Conservation (phyloP, 2,113 vertebrate genomes). For the Clupea harengus region DNA sequence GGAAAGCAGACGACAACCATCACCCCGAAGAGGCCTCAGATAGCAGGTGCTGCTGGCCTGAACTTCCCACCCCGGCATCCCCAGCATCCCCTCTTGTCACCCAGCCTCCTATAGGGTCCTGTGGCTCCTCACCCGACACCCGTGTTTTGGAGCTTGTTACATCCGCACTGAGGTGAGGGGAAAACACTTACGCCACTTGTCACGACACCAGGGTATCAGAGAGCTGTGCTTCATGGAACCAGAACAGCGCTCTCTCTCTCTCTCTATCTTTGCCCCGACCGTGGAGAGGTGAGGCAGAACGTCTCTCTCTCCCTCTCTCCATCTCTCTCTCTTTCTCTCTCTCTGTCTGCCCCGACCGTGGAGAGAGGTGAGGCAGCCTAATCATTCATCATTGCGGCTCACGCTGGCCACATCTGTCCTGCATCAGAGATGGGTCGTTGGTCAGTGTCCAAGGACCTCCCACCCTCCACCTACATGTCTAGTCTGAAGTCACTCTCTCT, state of each 20-base stretch:
- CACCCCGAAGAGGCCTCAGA: constrained; percentile 42
- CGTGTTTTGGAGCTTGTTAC: constrained; percentile 47
- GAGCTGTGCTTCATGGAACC: constrained; percentile 5
- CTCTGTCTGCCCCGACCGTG: not conserved
- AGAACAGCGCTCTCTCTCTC: constrained; percentile 24
- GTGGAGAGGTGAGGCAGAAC: no score
- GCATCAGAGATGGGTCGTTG: not conserved
- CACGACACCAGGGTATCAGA: constrained; percentile 39
- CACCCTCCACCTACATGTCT: not conserved
- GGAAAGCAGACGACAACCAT: constrained; percentile 50
- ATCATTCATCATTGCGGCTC: not conserved
- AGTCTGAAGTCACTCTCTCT: not conserved
- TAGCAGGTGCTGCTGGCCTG: constrained; percentile 42
- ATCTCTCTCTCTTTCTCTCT: no score
- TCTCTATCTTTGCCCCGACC: no score
- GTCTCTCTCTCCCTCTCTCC: no score
- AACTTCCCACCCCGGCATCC: constrained; percentile 48
- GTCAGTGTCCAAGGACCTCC: not conserved
- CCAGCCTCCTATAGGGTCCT: constrained; percentile 31
- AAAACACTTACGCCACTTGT: constrained; percentile 54
- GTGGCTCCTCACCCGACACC: constrained; percentile 61
- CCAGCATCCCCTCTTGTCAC: constrained; percentile 64
- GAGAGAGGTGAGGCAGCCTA: not conserved
- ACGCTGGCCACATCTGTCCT: not conserved
- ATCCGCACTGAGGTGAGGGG: constrained; percentile 48